phyloP scores from a whole-genome alignment of 2,113 vertebrate genomes.

The Alethe castanea region DNA sequence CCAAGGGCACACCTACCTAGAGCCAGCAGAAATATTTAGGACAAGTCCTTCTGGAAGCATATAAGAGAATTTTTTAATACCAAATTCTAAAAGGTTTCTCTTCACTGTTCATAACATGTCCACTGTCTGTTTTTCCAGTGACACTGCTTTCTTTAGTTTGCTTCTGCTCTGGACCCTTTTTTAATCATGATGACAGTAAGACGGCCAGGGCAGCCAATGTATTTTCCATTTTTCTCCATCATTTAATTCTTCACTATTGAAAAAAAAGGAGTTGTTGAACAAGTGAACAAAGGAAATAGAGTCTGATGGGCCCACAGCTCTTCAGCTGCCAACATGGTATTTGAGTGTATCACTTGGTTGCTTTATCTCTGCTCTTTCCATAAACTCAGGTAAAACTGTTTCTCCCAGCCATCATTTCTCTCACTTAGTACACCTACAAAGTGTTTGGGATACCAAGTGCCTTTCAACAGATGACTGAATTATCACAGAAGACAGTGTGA shows the following conservation, averaged over 20 bases:
- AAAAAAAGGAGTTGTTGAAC: neutral
- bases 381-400: neutral
- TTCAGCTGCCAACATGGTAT: neutral
- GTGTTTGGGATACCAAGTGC: neutral
- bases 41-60: neutral
- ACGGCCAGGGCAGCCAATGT: accelerated
- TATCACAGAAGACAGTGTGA: neutral
- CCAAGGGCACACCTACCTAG: neutral
- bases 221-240: neutral
- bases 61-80: neutral
- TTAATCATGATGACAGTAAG: neutral
- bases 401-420: neutral
- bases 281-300: neutral
- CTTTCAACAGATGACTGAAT: neutral
- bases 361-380: neutral
- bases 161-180: neutral
- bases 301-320: neutral
- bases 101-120: neutral
- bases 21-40: neutral
- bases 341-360: neutral
- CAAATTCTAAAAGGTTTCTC: neutral
- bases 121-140: neutral
- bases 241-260: neutral
- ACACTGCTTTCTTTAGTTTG: neutral
- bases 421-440: neutral